Evolutionary conservation across 2,797 vertebrate genomes (phyloP), one percentile per base, ranked within the genome.

Genomic region (Cossypha dichroa): DNA sequence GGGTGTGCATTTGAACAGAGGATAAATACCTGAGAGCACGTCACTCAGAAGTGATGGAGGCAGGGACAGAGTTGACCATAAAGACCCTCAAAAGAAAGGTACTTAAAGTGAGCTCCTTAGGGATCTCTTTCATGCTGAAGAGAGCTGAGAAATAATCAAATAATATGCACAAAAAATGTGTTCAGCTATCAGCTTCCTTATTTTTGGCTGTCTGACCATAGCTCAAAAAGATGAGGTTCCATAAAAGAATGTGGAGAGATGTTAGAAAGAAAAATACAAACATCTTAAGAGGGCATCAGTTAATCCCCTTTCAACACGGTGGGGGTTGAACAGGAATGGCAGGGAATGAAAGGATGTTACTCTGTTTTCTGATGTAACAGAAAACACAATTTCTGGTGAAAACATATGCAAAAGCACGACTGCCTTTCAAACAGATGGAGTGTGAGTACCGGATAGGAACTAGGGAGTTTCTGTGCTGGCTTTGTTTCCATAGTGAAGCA

Each of bases 241-340:
- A n/a, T 29, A 55, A 72, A 68, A 46, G 6, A 41, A 74, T 77
- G 33, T 60, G 48, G 11, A 88, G 26, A 74, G 48, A 36, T 67
- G 41, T 76, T 55, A 67, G 73, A 79, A 64, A 67, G 20, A 75
- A 91, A 93, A 83, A 31, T 17, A 15, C 43, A 73, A 67, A 70
- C 17, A 48, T 36, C 48, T 77, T 33, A 79, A 72, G 36, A 77
- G 2, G 29, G 4, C 41, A 75, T 25, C 0, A 0, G 18, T 22
- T 62, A 70, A 70, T 19, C 33, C 9, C 29, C 11, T 29, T 67
- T 49, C 41, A 60, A 25, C 11, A 52, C 26, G 6, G 13, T 22
- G 3, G 8, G 23, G 38, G 16, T 41, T 41, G 26, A 84, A 81
- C 13, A 34, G 41, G 66, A 89, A 49, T 13, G 10, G n/a, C 33